Conservation (phyloP, 2,113 vertebrate species). For the Sialia sialis region DNA sequence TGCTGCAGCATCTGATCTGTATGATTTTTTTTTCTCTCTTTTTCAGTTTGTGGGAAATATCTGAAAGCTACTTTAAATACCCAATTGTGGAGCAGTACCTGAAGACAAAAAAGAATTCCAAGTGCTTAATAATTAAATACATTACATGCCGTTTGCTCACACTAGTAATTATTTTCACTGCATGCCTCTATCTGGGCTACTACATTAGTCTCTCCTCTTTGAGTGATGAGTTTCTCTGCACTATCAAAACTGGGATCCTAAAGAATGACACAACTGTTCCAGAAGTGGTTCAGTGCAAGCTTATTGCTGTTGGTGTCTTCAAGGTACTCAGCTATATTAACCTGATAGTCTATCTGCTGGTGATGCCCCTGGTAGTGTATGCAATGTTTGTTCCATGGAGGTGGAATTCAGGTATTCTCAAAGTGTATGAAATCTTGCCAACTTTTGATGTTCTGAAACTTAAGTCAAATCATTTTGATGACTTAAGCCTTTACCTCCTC, state of each 20-base stretch:
- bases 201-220: constrained; percentile 87
- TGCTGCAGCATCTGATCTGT: background rate
- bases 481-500: constrained; percentile 91
- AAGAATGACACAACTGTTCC: constrained; percentile 81
- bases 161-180: constrained; percentile 77
- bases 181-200: constrained; percentile 85
- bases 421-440: constrained; percentile 87
- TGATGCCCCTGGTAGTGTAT: constrained; percentile 80
- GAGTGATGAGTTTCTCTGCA: constrained; percentile 89
- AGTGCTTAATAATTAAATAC: constrained; percentile 81
- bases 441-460: constrained; percentile 83
- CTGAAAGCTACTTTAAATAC: constrained; percentile 88
- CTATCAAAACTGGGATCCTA: constrained; percentile 84
- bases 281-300: constrained; percentile 85
- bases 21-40: background rate
- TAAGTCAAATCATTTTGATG: constrained; percentile 79
- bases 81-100: constrained; percentile 95
- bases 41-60: constrained; percentile 81
- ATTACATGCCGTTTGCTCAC: constrained; percentile 81
- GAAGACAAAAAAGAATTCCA: constrained; percentile 84
- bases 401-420: constrained; percentile 79
- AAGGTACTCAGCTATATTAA: constrained; percentile 90
- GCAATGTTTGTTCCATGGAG: constrained; percentile 78
- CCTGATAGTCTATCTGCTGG: constrained; percentile 79
- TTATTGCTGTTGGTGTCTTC: constrained; percentile 91